Base-by-base conservation (phyloP, 2,113 vertebrate genomes). In the Epinephelus cyanopodus region DNA sequence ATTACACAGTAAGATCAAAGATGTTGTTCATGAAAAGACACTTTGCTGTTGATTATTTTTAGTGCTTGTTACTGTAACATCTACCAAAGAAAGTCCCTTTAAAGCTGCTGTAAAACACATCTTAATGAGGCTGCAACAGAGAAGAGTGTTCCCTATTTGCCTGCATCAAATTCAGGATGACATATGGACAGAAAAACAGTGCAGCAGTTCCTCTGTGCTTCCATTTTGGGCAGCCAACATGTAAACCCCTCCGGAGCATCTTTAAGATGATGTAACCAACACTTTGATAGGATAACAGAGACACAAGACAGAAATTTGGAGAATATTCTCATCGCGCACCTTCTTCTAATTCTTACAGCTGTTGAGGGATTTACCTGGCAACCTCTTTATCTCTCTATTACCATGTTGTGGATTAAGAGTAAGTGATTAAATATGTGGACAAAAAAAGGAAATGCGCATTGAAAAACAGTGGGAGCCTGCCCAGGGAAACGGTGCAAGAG, bases 1-100 rank as follows among this genome's bases (percentile, higher is more conserved):
- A 82, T 79, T 72, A 57, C 62, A 18, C 50, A 75, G 71, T 70
- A 56, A 42, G 53, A 71, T 37, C 58, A 17, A 13, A 47, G 21
- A 72, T 33, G 2, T 42, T 42, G 42, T 42, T 42, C 8, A 9
- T 42, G 39, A 48, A 60, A 47, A 27, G 54, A 60, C 79, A 74
- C 66, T 1, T 25, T 48, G 1, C 69, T 54, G 65, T 68, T 69
- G 8, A 42, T 42, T 42, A 42, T 58, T 82, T 89, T 77, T 74
- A 42, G 77, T 77, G 42, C 42, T 9, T 8, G 11, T 42, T 42
- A 42, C 11, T 42, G 29, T 29, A 29, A 29, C 29, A 70, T 89
- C 45, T 18, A 53, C 17, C 58, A 62, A 58, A 81, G 42, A 74
- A 74, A 56, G 72, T 68, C 29, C 5, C 6, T 68, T 79, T 47